A percentile compares a stretch with the other conserved stretches of the same genome.
Conservation (phyloP, 30 jellyfish, hydroid and myxozoan genomes). For the Haliclystus octoradiatus region DNA sequence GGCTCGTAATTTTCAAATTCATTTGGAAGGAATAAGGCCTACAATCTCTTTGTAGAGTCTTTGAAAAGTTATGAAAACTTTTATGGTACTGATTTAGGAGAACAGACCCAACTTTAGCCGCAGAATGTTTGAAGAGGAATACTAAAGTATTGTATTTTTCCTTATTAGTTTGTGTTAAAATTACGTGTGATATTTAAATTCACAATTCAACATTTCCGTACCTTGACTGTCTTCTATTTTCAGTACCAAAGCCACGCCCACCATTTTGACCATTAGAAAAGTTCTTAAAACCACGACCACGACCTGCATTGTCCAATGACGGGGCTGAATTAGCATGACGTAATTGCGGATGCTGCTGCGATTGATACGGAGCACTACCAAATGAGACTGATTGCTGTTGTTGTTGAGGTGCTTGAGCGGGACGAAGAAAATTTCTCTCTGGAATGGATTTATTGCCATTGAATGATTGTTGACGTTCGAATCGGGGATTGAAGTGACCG, state of each 20-base stretch:
- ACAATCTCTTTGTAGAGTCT: no score
- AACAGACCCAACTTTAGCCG: no score
- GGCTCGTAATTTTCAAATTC: no score
- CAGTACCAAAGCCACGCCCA: background rate
- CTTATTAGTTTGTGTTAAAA: no score
- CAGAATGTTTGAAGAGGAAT: no score
- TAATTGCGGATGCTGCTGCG: background rate
- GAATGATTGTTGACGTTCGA: background rate
- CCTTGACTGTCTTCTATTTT: background rate
- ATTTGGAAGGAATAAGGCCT: no score
- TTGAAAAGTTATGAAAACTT: no score
- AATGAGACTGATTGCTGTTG: background rate
- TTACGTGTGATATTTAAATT: no score
- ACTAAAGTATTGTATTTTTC: no score
- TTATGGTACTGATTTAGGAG: no score
- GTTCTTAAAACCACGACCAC: background rate
- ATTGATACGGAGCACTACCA: background rate
- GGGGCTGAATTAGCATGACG: background rate
- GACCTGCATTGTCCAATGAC: background rate
- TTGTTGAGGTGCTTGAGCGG: no score
- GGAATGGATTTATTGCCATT: background rate
- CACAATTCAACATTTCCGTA: no score
- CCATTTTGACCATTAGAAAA: background rate
- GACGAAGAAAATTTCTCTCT: background rate
- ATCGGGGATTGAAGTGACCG: background rate